These are phyloP conservation scores for Heteromyza rotundicornis DNA, from an alignment of 2,888 invertebrate species.

Conservation along the genomic window DNA sequence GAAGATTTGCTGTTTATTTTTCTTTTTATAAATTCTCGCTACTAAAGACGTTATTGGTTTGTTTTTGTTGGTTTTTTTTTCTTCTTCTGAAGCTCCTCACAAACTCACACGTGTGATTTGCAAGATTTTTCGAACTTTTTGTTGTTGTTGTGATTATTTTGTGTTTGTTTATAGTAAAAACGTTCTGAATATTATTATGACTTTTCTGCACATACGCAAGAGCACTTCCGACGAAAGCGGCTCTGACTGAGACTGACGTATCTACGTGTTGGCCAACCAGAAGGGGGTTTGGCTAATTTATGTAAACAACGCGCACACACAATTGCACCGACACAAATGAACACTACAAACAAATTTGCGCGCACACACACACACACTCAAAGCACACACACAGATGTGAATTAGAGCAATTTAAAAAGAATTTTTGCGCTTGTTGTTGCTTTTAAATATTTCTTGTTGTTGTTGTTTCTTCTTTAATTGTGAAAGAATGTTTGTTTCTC, in stretches of 20 bases:
- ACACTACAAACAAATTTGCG: background rate
- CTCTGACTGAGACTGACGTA: no score
- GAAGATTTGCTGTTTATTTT: background rate
- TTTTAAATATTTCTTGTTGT: slow-evolving; percentile 1
- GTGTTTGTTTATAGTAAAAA: slow-evolving; percentile 2
- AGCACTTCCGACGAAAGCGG: slow-evolving; percentile 1
- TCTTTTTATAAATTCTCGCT: background rate
- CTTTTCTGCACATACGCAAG: slow-evolving; percentile 11
- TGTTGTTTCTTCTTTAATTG: slow-evolving; percentile 6
- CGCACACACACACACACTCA: background rate
- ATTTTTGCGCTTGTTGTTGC: slow-evolving; percentile 11
- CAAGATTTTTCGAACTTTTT: no score
- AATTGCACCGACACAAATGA: no score
- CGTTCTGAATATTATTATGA: slow-evolving; percentile 4
- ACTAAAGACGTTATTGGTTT: background rate
- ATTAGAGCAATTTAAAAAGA: slow-evolving; percentile 16
- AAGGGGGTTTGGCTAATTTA: slow-evolving; percentile 9
- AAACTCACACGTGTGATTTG: no score
- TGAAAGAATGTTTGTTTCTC: background rate
- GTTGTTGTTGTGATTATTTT: no score
- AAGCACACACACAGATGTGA: background rate
- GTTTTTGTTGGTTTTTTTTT: no score
- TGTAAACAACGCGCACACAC: slow-evolving; percentile 14
- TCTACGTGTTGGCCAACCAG: background rate
- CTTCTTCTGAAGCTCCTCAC: no score